These are phyloP conservation scores for Phenganax stokvisi DNA, from an alignment of 92 coral and sea anemone species.

Conservation along the genomic window DNA sequence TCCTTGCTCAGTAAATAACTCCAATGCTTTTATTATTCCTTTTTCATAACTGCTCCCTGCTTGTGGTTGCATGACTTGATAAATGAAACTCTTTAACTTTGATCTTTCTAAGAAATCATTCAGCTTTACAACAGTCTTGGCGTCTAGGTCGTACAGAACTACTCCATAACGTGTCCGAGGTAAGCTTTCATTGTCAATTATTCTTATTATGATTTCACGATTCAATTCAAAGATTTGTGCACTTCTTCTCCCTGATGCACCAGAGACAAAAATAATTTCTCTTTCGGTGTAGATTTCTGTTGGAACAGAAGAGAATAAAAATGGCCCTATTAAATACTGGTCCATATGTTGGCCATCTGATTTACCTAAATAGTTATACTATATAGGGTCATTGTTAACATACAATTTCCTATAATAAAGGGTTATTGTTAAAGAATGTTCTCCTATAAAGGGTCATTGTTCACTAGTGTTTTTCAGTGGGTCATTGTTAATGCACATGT, in stretches of 20 bases:
- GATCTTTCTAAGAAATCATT: conserved; percentile 16
- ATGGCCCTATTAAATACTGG: no score
- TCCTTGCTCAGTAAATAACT: conserved; percentile 21
- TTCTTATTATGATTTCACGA: neutral
- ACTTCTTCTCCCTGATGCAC: conserved; percentile 1
- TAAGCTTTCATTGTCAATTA: conserved; percentile 15
- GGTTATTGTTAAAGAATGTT: no score
- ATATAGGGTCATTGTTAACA: neutral
- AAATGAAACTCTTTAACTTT: conserved; percentile 6
- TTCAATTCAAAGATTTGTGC: conserved; percentile 1
- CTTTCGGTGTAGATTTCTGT: conserved; percentile 10
- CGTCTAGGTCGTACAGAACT: conserved; percentile 12
- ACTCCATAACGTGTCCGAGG: conserved; percentile 37
- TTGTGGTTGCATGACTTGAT: conserved; percentile 14
- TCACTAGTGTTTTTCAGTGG: no score
- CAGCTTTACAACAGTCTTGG: conserved; percentile 1
- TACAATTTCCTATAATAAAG: neutral
- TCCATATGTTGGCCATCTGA: no score
- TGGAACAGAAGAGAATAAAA: neutral
- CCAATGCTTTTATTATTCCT: conserved; percentile 23
- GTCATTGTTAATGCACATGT: no score
- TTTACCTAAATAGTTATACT: neutral
- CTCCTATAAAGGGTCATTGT: no score
- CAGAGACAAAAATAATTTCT: conserved; percentile 32
- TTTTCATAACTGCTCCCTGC: conserved; percentile 25